Evolutionary conservation across 2,797 vertebrate species (phyloP).

Genomic region (Tympanoctomys barrerae): DNA sequence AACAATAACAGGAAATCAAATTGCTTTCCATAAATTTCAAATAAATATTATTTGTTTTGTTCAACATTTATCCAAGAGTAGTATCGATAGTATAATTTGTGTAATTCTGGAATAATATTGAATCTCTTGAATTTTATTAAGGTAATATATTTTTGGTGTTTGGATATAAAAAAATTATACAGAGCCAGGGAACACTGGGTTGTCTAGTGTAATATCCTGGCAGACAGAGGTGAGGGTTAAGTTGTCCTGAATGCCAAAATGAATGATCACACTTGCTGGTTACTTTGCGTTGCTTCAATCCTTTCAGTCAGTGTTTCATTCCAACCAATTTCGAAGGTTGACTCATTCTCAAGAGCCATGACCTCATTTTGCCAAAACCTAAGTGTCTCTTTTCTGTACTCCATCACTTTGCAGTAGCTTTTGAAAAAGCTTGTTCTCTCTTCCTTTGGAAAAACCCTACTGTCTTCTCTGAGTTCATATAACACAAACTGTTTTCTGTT

Average conservation of each 20-base stretch:
- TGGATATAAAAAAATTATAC: not conserved
- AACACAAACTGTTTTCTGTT: not conserved
- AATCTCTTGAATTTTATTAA: not conserved
- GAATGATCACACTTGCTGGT: not conserved
- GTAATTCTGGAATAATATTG: not conserved
- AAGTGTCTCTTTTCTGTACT: not conserved
- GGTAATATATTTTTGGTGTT: conserved; percentile 29
- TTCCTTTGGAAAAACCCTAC: not conserved
- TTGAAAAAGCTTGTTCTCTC: not conserved
- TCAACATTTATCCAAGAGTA: not conserved
- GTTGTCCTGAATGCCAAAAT: not conserved
- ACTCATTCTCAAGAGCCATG: not conserved
- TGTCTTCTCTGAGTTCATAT: conserved; percentile 14
- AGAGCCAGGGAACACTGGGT: not conserved
- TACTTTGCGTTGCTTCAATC: not conserved
- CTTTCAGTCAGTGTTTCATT: not conserved
- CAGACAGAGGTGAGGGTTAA: not conserved
- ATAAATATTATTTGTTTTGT: not conserved
- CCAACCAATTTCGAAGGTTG: not conserved
- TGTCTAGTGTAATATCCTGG: not conserved
- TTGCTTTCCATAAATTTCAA: not conserved
- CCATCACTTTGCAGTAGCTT: not conserved
- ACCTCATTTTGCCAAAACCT: not conserved
- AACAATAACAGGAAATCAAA: not conserved
- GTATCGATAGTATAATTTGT: not conserved